A percentile compares a stretch with the other conserved stretches of the same genome.
Conservation (phyloP, 2,113 vertebrate species). For the Heterocephalus glaber region DNA sequence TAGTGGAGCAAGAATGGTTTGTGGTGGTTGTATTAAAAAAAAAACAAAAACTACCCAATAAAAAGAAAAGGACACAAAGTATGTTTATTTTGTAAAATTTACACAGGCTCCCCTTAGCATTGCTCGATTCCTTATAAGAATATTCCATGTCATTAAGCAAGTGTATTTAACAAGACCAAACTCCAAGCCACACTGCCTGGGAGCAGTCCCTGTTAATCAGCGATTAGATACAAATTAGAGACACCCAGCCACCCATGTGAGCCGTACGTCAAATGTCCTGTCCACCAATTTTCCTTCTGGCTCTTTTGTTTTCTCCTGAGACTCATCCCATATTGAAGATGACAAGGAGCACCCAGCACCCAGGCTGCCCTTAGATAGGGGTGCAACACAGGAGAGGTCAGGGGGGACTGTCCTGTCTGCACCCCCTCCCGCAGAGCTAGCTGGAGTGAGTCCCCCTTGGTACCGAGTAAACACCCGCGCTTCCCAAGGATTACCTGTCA, state of each 20-base stretch:
- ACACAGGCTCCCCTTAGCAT: background rate
- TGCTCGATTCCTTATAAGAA: background rate
- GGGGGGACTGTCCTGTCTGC: slow-evolving; percentile 48
- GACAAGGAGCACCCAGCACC: background rate
- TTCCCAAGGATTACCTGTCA: background rate
- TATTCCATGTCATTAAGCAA: background rate
- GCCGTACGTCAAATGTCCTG: background rate
- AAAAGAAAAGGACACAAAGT: background rate
- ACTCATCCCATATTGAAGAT: background rate
- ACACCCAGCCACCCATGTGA: background rate
- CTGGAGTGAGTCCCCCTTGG: slow-evolving; percentile 32
- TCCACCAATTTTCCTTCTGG: background rate
- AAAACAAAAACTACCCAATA: background rate
- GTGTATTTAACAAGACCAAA: background rate
- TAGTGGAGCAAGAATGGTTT: background rate
- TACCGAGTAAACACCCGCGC: slow-evolving; percentile 45
- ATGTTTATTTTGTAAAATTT: slow-evolving; percentile 20
- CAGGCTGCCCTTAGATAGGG: background rate
- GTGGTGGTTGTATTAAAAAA: background rate
- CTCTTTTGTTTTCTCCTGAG: background rate
- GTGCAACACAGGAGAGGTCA: background rate
- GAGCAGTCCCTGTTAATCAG: background rate
- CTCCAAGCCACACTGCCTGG: background rate
- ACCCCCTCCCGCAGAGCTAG: slow-evolving; percentile 52
- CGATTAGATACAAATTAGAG: background rate